Evolutionary conservation across 2,797 vertebrate genomes (phyloP), one percentile per base, ranked within the genome.

Genomic region (Eulemur coronatus): DNA sequence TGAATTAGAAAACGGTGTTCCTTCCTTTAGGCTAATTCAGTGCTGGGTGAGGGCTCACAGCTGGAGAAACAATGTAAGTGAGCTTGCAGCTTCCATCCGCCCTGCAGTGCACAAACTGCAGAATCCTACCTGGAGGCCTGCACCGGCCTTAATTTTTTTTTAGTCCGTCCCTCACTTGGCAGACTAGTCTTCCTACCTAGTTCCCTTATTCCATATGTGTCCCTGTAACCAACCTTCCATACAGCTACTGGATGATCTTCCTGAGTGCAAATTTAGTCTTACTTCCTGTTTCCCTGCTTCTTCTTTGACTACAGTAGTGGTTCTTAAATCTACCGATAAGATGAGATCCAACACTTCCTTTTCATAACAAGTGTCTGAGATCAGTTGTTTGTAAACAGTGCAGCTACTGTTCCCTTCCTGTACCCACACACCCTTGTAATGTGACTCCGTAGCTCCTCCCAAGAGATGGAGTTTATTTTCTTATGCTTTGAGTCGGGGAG

Each of bases 11-110:
- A 92, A 80, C 69, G 14, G 12, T 72, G 43, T 41, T 20, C 26
- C 38, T 80, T 81, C 43, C 20, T 92, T 85, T n/a, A 50, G 61
- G 78, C 35, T 79, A 91, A 65, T 43, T 94, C 38, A 52, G 12
- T 69, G 24, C 30, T 43, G 38, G 63, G 46, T 7, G 8, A 28
- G 10, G 61, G 46, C 48, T 63, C 52, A 50, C 20, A 78, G 61
- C 4, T 82, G 61, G 59, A 41, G 86, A 90, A 81, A 76, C 43
- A 33, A 7, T 7, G 57, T 24, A 43, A 22, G 46, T 52, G 35
- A 57, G 7, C 4, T 65, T 75, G 41, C 43, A 24, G 41, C 33
- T 41, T 33, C 26, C 46, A 55, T 73, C 38, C 41, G 46, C 33
- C 22, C n/a, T 33, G 18, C 2, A 7, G 38, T 13, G 30, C 63